Percentiles rank a stretch among this genome's conserved stretches.
Conservation (phyloP, 64 coral and sea anemone species). For the Stylophora pistillata region DNA sequence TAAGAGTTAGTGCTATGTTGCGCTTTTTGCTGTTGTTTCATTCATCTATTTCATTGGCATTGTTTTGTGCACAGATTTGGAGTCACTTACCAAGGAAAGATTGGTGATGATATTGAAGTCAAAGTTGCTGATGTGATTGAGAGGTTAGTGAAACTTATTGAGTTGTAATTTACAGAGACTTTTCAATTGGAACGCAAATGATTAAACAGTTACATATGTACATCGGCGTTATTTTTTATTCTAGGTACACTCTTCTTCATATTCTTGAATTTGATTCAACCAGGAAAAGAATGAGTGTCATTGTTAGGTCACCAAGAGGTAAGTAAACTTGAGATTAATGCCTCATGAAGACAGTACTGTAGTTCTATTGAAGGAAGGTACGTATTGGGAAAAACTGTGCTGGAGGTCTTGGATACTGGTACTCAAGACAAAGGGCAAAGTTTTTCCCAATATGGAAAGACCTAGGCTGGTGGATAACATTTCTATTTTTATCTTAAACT, state of each 20-base stretch:
- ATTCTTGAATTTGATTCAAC: constrained; percentile 98
- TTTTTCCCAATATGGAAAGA: no score
- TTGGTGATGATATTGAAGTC: constrained; percentile 91
- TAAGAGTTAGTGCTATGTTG: not conserved
- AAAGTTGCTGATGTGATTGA: constrained; percentile 59
- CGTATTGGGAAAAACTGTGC: no score
- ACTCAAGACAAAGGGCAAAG: no score
- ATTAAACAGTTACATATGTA: not conserved
- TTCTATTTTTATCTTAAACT: no score
- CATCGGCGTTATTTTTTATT: not conserved
- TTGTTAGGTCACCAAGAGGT: constrained; percentile 83
- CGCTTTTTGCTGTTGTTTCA: not conserved
- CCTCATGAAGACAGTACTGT: not conserved
- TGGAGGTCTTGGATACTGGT: no score
- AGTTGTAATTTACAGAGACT: not conserved
- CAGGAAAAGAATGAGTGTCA: constrained; percentile 97
- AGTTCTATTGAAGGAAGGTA: no score
- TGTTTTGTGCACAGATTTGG: constrained; percentile 70
- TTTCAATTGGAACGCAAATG: not conserved
- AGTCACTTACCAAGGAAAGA: constrained; percentile 82
- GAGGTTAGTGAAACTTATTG: constrained; percentile 37
- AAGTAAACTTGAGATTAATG: not conserved
- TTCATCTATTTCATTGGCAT: not conserved
- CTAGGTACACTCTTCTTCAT: constrained; percentile 90
- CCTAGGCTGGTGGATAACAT: no score